Percentiles rank a stretch among this genome's conserved stretches.
phyloP scores from a whole-genome alignment of 2,888 invertebrate genomes.

The Spilosoma lubricipeda region DNA sequence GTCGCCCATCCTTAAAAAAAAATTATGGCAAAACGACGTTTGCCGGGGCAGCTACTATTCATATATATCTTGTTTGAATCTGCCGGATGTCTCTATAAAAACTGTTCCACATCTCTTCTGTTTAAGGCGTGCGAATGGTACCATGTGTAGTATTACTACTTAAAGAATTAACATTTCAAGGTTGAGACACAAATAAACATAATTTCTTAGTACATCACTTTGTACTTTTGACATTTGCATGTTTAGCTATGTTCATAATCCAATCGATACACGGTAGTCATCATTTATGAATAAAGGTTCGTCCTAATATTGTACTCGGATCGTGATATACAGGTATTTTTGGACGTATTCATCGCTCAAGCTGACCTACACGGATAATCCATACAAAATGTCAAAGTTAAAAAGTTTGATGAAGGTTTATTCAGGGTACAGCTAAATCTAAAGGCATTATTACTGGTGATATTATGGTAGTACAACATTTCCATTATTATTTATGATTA shows the following conservation, averaged over 20 bases:
- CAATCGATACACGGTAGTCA: not conserved
- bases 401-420: not conserved
- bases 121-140: too few species aligned
- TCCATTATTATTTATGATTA: too few species aligned
- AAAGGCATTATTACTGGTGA: too few species aligned
- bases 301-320: not conserved
- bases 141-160: too few species aligned
- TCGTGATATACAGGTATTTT: not conserved
- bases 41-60: too few species aligned
- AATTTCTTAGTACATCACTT: not conserved
- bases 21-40: too few species aligned
- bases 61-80: too few species aligned
- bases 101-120: too few species aligned
- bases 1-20: too few species aligned
- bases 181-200: not conserved
- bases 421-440: not conserved
- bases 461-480: too few species aligned
- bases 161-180: not conserved
- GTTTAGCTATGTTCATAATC: not conserved
- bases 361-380: not conserved
- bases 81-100: too few species aligned
- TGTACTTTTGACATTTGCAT: slow-evolving; percentile 12
- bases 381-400: not conserved
- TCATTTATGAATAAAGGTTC: slow-evolving; percentile 1
- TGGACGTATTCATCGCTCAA: not conserved